These are phyloP conservation scores for Mustelus asterias DNA, from an alignment of 2,113 vertebrate genomes.

Conservation along the genomic window DNA sequence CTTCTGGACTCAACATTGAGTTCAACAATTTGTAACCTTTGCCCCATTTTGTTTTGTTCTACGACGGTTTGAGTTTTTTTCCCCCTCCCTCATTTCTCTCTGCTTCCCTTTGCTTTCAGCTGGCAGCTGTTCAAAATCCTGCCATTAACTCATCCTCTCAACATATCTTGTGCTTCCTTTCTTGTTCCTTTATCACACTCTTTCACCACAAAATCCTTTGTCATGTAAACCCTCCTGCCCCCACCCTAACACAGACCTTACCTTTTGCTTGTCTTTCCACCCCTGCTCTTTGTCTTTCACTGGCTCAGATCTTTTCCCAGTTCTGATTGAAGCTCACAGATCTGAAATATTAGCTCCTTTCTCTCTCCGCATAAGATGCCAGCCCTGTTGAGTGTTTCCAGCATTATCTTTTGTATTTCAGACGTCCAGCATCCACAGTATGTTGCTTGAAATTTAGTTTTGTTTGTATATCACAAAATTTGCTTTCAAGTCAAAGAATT, in stretches of 20 bases:
- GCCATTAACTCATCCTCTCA: too few relatives aligned
- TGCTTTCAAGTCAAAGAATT: neutral
- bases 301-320: neutral
- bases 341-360: neutral
- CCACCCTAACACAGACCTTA: neutral
- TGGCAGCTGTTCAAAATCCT: neutral
- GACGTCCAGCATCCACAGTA: neutral
- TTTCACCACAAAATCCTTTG: neutral
- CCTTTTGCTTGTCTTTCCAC: neutral
- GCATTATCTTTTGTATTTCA: neutral
- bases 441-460: too few relatives aligned
- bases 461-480: neutral
- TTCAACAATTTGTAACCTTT: neutral
- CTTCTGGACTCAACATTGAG: neutral
- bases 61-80: neutral
- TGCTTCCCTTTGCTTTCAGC: neutral
- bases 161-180: neutral
- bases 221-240: too few relatives aligned
- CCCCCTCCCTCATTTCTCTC: too few relatives aligned
- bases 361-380: neutral
- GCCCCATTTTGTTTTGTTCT: neutral
- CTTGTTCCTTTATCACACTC: neutral
- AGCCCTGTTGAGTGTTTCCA: neutral
- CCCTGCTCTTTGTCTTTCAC: neutral
- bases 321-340: neutral